phyloP scores from a whole-genome alignment of 2,888 invertebrate genomes.

The Macaria notata region DNA sequence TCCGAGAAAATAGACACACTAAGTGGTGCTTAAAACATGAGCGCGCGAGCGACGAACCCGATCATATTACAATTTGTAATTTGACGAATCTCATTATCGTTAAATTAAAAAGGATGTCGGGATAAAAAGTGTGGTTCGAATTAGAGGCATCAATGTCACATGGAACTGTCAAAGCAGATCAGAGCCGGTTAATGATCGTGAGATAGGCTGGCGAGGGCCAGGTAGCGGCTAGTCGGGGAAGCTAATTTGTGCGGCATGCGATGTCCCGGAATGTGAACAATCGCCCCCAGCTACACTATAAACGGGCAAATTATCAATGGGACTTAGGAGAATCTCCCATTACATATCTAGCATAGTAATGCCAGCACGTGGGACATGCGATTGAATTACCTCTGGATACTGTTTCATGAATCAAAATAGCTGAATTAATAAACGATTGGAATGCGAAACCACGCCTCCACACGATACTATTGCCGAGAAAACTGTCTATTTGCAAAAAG shows the following conservation, averaged over 20 bases:
- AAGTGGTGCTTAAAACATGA: conserved; percentile 32
- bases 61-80: conserved; percentile 43
- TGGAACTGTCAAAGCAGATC: conserved; percentile 36
- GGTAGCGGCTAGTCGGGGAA: conserved; percentile 50
- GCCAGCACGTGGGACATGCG: conserved; percentile 13
- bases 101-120: conserved; percentile 8
- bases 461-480: conserved; percentile 4
- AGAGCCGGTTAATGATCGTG: conserved; percentile 49
- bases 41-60: conserved; percentile 27
- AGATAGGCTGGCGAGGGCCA: conserved; percentile 44
- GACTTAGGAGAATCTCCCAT: conserved; percentile 10
- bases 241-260: conserved; percentile 61
- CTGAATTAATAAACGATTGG: conserved; percentile 19
- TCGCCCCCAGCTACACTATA: conserved; percentile 29
- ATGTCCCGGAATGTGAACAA: conserved; percentile 48
- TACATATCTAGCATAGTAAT: conserved; percentile 19
- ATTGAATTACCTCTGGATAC: conserved; percentile 13
- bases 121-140: conserved; percentile 17
- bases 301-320: conserved; percentile 23
- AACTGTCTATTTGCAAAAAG: conserved; percentile 10
- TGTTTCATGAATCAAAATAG: conserved; percentile 18
- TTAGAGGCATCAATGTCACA: conserved; percentile 24
- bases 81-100: conserved; percentile 36
- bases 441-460: conserved; percentile 17
- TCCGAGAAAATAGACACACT: conserved; percentile 51